Base-by-base conservation (phyloP, 2,888 invertebrate genomes). In the Drosophila borealis region DNA sequence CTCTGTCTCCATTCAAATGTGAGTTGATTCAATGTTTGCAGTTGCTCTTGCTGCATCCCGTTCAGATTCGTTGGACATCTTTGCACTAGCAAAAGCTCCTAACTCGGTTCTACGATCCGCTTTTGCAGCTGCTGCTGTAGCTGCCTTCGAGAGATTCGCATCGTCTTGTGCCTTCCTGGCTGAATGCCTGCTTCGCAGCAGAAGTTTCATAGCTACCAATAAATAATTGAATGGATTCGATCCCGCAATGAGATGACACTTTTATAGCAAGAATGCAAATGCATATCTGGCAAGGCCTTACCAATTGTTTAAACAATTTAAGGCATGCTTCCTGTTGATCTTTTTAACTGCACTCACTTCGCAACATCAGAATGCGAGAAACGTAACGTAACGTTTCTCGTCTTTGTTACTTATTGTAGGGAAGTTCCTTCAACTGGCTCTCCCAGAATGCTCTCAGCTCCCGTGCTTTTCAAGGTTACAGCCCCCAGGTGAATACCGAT, bases 301-400 rank as follows among this genome's bases (percentile, higher is more conserved):
- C 17, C 36, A 72, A 66, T 65, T 72, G 71, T 54, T 66, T 50
- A 72, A 70, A 66, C 51, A 72, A 37, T 34, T 44, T 29, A 13
- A 10, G 36, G 29, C 33, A 54, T 66, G 60, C 56, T 72, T 70
- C 66, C 71, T 57, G 60, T 66, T 56, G 25, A 39, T 36, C 19
- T 29, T 54, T 68, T 42, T n/a, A 39, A 44, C n/a, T 57, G 44
- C 62, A 48, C n/a, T 21, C 50, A 9, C 9, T 13, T 13, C 42
- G 11, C 25, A 48, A 14, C 41, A 46, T 55, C 56, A 34, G 13
- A 34, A 50, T 65, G 39, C 57, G 17, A 25, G 25, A 9, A 19
- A n/a, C 37, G 50, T 37, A 14, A 36, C 36, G 13, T 4, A n/a
- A n/a, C n/a, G n/a, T n/a, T 19, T 39, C 14, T 2, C 8, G 8